Percentiles rank a stretch among this genome's conserved stretches.
phyloP scores from a whole-genome alignment of 1,140 invertebrate genomes.

The Diabrotica undecimpunctata region DNA sequence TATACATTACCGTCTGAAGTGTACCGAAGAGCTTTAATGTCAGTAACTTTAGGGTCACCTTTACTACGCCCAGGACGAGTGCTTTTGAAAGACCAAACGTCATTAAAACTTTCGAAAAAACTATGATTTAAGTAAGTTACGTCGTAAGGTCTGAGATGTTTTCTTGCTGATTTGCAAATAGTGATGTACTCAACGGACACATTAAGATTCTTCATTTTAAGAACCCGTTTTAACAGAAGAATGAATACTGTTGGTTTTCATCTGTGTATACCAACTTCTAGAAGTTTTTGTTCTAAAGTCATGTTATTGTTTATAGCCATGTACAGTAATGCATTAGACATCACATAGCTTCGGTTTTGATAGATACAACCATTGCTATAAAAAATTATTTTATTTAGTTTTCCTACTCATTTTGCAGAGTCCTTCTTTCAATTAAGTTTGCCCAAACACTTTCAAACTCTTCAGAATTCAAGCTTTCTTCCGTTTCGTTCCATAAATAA shows the following conservation, averaged over 20 bases:
- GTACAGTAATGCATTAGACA: slow-evolving; percentile 14
- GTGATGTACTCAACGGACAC: slow-evolving; percentile 7
- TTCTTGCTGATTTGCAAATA: slow-evolving; percentile 9
- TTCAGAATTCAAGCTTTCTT: slow-evolving; percentile 15
- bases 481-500: slow-evolving; percentile 20
- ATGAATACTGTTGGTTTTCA: slow-evolving; percentile 23
- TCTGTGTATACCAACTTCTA: slow-evolving; percentile 23
- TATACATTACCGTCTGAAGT: too few species aligned
- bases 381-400: slow-evolving; percentile 16
- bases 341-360: slow-evolving; percentile 14
- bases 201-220: slow-evolving; percentile 12
- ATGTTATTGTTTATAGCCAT: slow-evolving; percentile 11
- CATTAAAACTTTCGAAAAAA: slow-evolving; percentile 17
- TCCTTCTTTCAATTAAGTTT: slow-evolving; percentile 11
- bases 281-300: slow-evolving; percentile 19
- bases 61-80: slow-evolving; percentile 18
- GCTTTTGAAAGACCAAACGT: slow-evolving; percentile 8
- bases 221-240: slow-evolving; percentile 16
- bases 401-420: not conserved
- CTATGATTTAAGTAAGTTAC: slow-evolving; percentile 13
- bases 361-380: slow-evolving; percentile 21
- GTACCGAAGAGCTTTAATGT: too few species aligned
- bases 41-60: too few species aligned
- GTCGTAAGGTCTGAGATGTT: slow-evolving; percentile 10
- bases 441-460: too few species aligned